Conservation (phyloP, 2,113 vertebrate species). For the Cyanoliseus patagonus region DNA sequence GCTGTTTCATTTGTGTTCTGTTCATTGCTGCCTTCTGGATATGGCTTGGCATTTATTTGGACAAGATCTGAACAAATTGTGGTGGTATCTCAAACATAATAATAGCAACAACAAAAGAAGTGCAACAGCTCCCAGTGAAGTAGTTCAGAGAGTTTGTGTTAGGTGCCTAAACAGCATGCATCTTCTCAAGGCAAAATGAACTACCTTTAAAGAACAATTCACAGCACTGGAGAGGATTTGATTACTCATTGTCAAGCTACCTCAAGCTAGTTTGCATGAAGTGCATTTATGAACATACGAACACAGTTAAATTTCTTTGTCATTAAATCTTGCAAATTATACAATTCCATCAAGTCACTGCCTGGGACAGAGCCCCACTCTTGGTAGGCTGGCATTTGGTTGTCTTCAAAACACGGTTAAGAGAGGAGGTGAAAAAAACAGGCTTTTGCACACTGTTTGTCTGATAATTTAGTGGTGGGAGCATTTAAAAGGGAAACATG, state of each 20-base stretch:
- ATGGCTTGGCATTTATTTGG: neutral
- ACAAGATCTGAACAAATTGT: neutral
- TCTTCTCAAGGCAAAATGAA: neutral
- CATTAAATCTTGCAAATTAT: neutral
- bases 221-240: neutral
- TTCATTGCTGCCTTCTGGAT: neutral
- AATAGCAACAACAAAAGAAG: neutral
- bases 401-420: neutral
- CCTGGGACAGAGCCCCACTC: neutral
- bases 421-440: neutral
- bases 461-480: neutral
- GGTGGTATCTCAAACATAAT: accelerated
- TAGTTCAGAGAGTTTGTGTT: neutral
- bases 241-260: neutral
- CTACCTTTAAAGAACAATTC: neutral
- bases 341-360: neutral
- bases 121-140: neutral
- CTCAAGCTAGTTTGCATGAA: neutral
- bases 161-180: neutral
- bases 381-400: neutral
- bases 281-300: neutral
- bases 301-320: neutral
- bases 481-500: neutral
- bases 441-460: neutral
- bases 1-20: neutral